Base-by-base conservation (phyloP, 2,888 invertebrate species). In the Pollenia angustigena region DNA sequence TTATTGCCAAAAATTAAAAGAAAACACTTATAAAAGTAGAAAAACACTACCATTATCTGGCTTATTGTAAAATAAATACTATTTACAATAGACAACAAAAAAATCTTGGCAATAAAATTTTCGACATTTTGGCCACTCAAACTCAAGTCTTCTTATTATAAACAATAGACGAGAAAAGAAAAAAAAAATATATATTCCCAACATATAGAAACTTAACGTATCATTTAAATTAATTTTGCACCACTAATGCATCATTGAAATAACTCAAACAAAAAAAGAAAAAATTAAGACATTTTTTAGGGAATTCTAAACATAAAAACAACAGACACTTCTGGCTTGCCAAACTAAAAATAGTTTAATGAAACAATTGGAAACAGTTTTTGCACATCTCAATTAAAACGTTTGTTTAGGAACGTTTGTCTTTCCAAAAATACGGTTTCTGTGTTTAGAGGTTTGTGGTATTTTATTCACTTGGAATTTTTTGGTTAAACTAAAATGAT, bases 101-200 rank as follows among this genome's bases (percentile, higher is more conserved):
- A 83, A 80, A 69, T 48, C 44, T 58, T 83, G 76, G 71, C 71
- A 83, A 58, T 16, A 64, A 23, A 76, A 71, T 71, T 71, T 66
- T 44, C 62, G 23, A 78, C 18, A 66, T 50, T 66, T 42, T 71
- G 23, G 54, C 42, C 48, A 44, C 68, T 68, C 23, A 79, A 60
- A 44, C 68, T 68, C 23, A 79, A 60, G 14, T 16, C 50, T 58
- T 44, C 0, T 44, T 18, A 42, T n/a, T 44, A 48, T n/a, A 52
- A 60, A 79, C 23, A 69, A 60, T 42, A 54, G 40, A 52, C 52
- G 18, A 58, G 12, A 18, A 42, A 7, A 69, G 1, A 52, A 11
- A 1, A 69, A 9, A n/a, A 16, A 14, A 62, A 46, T 23, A 76
- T 23, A 46, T 23, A 76, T 23, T 32, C n/a, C 40, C 9, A 48